Base-by-base conservation (phyloP, 1,140 invertebrate genomes). In the Panulirus ornatus region DNA sequence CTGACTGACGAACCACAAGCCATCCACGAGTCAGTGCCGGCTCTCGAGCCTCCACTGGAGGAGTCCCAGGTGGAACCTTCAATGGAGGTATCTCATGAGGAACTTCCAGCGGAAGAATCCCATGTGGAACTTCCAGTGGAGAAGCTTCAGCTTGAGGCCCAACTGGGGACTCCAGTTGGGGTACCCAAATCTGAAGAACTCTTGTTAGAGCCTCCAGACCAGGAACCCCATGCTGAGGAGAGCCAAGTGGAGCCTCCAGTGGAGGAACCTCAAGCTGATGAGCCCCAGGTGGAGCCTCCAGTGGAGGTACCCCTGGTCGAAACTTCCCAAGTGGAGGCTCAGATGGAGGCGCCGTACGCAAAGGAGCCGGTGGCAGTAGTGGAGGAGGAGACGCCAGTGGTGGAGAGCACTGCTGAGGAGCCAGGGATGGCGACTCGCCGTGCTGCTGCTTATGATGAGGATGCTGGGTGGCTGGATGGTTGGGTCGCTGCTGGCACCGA, bases 231-330 rank as follows among this genome's bases (percentile, higher is more conserved):
- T 2, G 27, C 40, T 27, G 90, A 91, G 44, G 78, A 86, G 36
- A 30, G 58, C 44, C 83, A 38, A 22, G 36, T n/a, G 54, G 47
- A 78, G 47, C 40, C 70, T 54, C 38, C 40, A 27, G 87, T 81
- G 66, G 86, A 83, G 79, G 91, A 90, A 75, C 16, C 42, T 30
- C 84, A 47, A 42, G 63, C 88, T 38, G 84, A 86, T 19, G 71
- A 86, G 51, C 54, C 75, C 58, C 75, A 58, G 70, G 75, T 66
- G 70, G 54, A 88, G 85, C 85, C 75, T 70, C 54, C 85, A 82
- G 42, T 66, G 79, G 88, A 82, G 44, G 91, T 90, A 79, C 82
- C 83, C 44, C 88, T 76, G 85, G 88, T 88, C n/a, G 84, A 75
- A 40, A 66, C 76, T 19, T 71, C 78, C 47, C 66, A 71, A 38